Conservation (phyloP, 1,140 invertebrate species). For the Pachypsylla venusta region DNA sequence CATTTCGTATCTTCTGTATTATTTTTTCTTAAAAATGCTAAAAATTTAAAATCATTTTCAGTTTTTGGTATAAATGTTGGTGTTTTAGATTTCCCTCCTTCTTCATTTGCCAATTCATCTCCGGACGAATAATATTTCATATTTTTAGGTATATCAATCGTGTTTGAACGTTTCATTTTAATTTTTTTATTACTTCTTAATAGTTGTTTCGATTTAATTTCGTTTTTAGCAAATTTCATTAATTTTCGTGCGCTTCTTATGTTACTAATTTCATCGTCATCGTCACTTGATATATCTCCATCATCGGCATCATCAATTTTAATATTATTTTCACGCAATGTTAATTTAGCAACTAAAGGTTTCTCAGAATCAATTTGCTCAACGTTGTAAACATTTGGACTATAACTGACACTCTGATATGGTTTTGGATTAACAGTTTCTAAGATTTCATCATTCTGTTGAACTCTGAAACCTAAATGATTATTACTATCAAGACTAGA, state of each 20-base stretch:
- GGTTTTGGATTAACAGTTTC: background rate
- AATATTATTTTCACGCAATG: background rate
- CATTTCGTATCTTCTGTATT: slow-evolving; percentile 21
- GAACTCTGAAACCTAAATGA: background rate
- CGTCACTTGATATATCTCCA: slow-evolving; percentile 24
- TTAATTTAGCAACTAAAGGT: background rate
- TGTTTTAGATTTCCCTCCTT: slow-evolving; percentile 16
- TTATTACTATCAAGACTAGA: background rate
- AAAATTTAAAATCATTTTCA: slow-evolving; percentile 67
- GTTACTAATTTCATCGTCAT: slow-evolving; percentile 19
- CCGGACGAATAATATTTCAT: slow-evolving; percentile 33
- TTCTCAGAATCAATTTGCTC: background rate
- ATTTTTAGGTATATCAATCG: slow-evolving; percentile 68
- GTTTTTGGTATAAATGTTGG: slow-evolving; percentile 62
- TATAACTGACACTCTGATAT: background rate
- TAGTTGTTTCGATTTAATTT: slow-evolving; percentile 24
- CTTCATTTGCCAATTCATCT: slow-evolving; percentile 23
- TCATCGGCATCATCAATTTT: slow-evolving; percentile 18
- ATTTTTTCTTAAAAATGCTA: slow-evolving; percentile 57
- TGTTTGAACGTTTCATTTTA: slow-evolving; percentile 71
- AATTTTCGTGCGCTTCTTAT: background rate
- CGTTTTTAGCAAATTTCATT: slow-evolving; percentile 19
- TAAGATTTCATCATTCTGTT: background rate
- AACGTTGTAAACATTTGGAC: background rate
- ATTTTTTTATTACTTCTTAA: slow-evolving; percentile 42